Conservation (phyloP, 37 sponge, comb jelly and placozoan species). For the Halichondria panicea region DNA sequence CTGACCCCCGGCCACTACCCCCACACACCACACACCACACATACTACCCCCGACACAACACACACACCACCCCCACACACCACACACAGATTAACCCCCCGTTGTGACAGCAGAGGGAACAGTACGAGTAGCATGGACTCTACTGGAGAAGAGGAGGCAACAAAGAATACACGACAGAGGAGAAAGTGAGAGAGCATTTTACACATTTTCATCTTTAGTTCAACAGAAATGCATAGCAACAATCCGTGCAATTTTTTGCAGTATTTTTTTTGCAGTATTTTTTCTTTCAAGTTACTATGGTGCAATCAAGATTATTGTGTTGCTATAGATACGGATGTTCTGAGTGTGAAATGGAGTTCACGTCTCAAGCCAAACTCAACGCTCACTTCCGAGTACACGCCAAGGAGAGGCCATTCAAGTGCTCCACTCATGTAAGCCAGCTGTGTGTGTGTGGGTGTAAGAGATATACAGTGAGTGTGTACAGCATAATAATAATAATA, state of each 20-base stretch:
- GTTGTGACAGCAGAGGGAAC: slow-evolving; percentile 6
- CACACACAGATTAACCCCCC: not conserved
- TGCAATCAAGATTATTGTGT: no score
- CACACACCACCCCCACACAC: not conserved
- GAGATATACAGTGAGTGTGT: no score
- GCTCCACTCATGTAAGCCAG: slow-evolving; percentile 42
- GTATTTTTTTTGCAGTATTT: not conserved
- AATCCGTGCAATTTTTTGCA: no score
- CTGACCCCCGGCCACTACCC: not conserved
- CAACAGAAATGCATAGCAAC: no score
- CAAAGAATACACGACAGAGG: not conserved
- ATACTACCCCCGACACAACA: not conserved
- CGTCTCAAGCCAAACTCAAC: slow-evolving; percentile 45
- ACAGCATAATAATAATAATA: no score
- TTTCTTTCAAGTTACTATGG: no score
- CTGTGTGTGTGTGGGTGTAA: not conserved
- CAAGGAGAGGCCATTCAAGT: slow-evolving; percentile 39
- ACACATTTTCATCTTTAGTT: no score
- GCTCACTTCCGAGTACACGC: slow-evolving; percentile 40
- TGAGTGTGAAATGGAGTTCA: slow-evolving; percentile 31
- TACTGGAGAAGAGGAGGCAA: not conserved
- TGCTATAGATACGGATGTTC: slow-evolving; percentile 29
- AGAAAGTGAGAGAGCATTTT: not conserved
- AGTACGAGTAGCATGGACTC: slow-evolving; percentile 38
- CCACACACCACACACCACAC: not conserved